These are phyloP conservation scores for Choristoneura fumiferana DNA, from an alignment of 1,140 invertebrate species.

Conservation along the genomic window DNA sequence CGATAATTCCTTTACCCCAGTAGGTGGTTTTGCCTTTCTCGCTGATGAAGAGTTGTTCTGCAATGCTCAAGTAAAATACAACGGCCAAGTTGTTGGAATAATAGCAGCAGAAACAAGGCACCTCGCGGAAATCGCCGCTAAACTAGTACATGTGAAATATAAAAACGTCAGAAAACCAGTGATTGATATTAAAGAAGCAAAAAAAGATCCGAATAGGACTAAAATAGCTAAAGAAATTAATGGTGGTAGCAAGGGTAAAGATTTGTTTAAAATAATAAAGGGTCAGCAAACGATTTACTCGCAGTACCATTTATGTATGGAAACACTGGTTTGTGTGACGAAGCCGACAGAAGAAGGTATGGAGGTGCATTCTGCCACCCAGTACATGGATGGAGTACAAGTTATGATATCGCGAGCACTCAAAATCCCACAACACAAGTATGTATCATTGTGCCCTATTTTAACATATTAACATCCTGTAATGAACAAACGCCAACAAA, in stretches of 20 bases:
- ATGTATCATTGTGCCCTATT: background rate
- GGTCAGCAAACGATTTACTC: slow-evolving; percentile 45
- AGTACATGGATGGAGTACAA: slow-evolving; percentile 81
- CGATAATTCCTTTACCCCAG: slow-evolving; percentile 78
- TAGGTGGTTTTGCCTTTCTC: slow-evolving; percentile 26
- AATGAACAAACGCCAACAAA: background rate
- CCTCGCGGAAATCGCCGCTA: slow-evolving; percentile 81
- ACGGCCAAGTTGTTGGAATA: slow-evolving; percentile 86
- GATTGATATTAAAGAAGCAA: slow-evolving; percentile 43
- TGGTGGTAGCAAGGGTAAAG: slow-evolving; percentile 33
- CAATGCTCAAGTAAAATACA: slow-evolving; percentile 77
- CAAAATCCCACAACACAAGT: slow-evolving; percentile 53
- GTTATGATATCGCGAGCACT: slow-evolving; percentile 76
- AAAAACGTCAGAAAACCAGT: slow-evolving; percentile 41
- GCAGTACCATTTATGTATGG: slow-evolving; percentile 69
- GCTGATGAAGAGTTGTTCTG: slow-evolving; percentile 76
- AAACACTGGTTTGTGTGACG: slow-evolving; percentile 80
- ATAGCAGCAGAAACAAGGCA: slow-evolving; percentile 82
- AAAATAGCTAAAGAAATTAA: background rate
- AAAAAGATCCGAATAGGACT: slow-evolving; percentile 39
- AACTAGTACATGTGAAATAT: slow-evolving; percentile 84
- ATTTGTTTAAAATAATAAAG: slow-evolving; percentile 60
- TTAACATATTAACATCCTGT: background rate
- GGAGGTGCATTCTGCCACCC: slow-evolving; percentile 80
- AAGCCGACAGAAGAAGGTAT: slow-evolving; percentile 82